Conservation (phyloP, 2,797 vertebrate genomes). For the Sylvilagus floridanus region DNA sequence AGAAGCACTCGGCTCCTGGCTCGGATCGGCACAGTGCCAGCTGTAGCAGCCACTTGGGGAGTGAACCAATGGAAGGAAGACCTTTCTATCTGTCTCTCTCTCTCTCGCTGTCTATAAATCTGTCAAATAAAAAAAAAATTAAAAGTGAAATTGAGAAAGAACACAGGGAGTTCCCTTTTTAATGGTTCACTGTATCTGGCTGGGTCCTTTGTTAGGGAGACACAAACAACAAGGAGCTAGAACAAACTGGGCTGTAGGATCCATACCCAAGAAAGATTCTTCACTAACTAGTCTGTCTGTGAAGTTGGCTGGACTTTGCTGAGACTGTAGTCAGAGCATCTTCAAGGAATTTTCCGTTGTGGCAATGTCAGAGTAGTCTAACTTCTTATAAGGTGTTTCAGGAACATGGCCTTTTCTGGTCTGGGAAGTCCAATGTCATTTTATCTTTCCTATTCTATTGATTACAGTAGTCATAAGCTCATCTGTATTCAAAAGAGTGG, state of each 20-base stretch:
- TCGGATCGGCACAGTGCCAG: too few species aligned
- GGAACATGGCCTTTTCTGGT: not conserved
- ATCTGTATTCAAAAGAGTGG: not conserved
- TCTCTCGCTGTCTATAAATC: too few species aligned
- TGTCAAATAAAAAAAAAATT: too few species aligned
- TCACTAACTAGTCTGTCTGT: not conserved
- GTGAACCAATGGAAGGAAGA: too few species aligned
- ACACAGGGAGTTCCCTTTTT: not conserved
- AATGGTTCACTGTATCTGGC: not conserved
- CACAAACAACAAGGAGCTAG: not conserved
- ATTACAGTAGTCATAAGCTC: not conserved
- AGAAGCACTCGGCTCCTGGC: too few species aligned
- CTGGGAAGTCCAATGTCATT: not conserved
- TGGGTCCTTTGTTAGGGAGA: not conserved
- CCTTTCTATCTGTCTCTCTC: too few species aligned
- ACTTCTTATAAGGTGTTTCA: not conserved
- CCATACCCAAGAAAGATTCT: not conserved
- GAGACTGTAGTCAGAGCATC: not conserved
- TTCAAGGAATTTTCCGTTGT: not conserved
- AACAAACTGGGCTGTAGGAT: not conserved
- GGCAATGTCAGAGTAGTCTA: not conserved
- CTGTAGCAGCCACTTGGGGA: too few species aligned
- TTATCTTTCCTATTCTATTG: not conserved
- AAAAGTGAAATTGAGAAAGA: not conserved
- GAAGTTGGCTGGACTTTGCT: not conserved